phyloP scores from a whole-genome alignment of 2,797 vertebrate genomes.

The Hafferia zeledoni region DNA sequence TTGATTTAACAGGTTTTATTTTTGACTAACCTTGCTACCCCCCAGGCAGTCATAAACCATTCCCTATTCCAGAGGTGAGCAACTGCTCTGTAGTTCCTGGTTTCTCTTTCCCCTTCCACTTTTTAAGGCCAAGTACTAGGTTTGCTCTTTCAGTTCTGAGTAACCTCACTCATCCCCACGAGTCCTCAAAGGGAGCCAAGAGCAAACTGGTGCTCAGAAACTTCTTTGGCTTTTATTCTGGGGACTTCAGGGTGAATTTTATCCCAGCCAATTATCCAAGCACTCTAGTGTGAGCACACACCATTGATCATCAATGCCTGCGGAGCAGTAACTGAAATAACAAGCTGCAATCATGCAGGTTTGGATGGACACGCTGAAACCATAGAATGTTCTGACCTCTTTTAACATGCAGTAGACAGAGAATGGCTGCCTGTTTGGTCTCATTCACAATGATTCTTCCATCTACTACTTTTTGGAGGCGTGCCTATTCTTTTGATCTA shows the following conservation, averaged over 20 bases:
- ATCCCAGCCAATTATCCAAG: neutral
- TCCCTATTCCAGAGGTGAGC: neutral
- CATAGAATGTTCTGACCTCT: neutral
- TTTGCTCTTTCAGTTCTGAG: neutral
- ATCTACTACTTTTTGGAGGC: neutral
- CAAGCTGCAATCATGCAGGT: neutral
- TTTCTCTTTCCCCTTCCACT: neutral
- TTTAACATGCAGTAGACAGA: neutral
- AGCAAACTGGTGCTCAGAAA: neutral
- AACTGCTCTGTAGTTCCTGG: neutral
- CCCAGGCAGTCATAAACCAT: neutral
- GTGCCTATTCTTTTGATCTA: neutral
- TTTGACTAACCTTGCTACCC: neutral
- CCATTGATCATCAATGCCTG: neutral
- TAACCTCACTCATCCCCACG: neutral
- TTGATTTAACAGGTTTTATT: neutral
- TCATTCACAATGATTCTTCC: neutral
- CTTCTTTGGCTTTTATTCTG: neutral
- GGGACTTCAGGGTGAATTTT: neutral
- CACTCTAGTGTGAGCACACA: neutral
- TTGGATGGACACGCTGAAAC: neutral
- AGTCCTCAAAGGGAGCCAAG: neutral
- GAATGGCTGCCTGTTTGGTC: neutral
- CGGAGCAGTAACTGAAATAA: neutral
- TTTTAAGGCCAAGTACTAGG: neutral